A percentile compares a stretch with the other conserved stretches of the same genome.
phyloP scores from a whole-genome alignment of 2,888 invertebrate species.

The Drosophila formosana region DNA sequence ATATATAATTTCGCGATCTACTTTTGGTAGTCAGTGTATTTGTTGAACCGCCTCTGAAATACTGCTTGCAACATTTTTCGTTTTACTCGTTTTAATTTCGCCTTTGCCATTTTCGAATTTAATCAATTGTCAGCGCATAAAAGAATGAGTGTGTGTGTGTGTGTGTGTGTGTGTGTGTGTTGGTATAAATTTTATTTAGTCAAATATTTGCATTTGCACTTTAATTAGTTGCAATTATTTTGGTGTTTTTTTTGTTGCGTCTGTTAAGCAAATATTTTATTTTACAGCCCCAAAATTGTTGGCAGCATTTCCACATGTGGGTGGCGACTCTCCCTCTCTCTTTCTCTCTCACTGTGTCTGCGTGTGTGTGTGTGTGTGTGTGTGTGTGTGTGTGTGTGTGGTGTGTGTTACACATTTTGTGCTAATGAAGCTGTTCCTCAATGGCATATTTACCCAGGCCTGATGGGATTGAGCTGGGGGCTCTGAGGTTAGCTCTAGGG shows the following conservation, averaged over 20 bases:
- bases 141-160: conserved; percentile 2
- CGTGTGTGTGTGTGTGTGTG: conserved; percentile 12
- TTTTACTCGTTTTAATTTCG: not conserved
- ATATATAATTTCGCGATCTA: too few species aligned
- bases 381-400: conserved; percentile 15
- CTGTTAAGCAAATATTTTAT: conserved; percentile 49
- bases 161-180: conserved; percentile 2
- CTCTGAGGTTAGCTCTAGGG: not conserved
- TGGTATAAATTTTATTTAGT: conserved; percentile 52
- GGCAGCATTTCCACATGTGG: conserved; percentile 12
- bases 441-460: conserved; percentile 34
- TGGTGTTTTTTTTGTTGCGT: conserved; percentile 9
- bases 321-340: not conserved
- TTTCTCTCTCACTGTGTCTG: not conserved
- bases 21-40: too few species aligned
- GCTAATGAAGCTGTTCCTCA: conserved; percentile 66
- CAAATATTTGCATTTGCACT: conserved; percentile 71
- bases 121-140: conserved; percentile 41
- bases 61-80: not conserved
- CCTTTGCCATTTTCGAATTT: conserved; percentile 34
- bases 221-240: conserved; percentile 68
- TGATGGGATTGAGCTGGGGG: not conserved
- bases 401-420: conserved; percentile 41
- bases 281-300: conserved; percentile 15
- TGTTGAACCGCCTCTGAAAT: too few species aligned